Conservation (phyloP, 1,140 invertebrate genomes). For the Micrasema longulum region DNA sequence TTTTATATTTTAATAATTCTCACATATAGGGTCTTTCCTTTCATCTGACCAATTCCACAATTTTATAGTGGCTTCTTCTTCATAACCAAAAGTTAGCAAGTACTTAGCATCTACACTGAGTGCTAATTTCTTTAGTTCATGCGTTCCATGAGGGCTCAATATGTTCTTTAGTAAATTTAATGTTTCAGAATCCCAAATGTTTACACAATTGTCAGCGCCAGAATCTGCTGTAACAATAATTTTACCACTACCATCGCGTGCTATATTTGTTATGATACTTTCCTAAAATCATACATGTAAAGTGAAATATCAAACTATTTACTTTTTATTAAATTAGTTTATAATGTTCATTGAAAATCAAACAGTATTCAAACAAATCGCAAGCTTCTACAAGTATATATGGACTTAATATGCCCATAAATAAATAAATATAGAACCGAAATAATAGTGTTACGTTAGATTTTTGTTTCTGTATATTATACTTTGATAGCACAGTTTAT, state of each 20-base stretch:
- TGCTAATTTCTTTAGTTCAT: constrained; percentile 13
- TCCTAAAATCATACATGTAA: constrained; percentile 31
- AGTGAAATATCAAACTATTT: too few species aligned
- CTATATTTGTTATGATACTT: constrained; percentile 35
- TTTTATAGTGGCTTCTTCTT: constrained; percentile 24
- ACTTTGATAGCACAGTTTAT: too few species aligned
- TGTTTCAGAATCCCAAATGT: constrained; percentile 26
- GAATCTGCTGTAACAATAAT: constrained; percentile 37
- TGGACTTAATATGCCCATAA: too few species aligned
- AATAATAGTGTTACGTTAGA: too few species aligned
- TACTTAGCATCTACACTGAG: constrained; percentile 32
- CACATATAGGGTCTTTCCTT: constrained; percentile 15
- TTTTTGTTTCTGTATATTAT: too few species aligned
- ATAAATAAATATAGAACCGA: too few species aligned
- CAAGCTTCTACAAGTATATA: too few species aligned
- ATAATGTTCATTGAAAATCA: too few species aligned
- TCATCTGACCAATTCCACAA: constrained; percentile 30
- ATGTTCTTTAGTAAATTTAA: constrained; percentile 11
- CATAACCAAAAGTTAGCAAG: constrained; percentile 35
- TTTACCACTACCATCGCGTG: constrained; percentile 26
- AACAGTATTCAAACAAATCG: too few species aligned
- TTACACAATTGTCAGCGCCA: constrained; percentile 30
- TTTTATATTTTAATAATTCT: neutral
- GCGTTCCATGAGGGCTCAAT: constrained; percentile 10
- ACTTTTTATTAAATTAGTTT: too few species aligned